Percentiles rank a stretch among this genome's conserved stretches.
These are phyloP conservation scores for Papilio aristodemus DNA, from an alignment of 1,140 invertebrate species.

Conservation along the genomic window DNA sequence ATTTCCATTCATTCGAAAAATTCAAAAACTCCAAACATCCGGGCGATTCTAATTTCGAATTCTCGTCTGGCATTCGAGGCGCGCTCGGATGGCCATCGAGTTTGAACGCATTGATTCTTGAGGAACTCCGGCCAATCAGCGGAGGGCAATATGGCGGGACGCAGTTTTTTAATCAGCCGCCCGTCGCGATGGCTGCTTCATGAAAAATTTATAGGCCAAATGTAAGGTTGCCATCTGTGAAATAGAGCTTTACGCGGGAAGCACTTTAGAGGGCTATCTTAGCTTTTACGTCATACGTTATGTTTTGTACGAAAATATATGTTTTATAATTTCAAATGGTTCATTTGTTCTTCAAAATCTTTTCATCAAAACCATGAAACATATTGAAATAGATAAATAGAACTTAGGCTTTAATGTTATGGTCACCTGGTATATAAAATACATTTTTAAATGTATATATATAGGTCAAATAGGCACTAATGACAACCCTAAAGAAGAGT, in stretches of 20 bases:
- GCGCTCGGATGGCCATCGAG: constrained; percentile 43
- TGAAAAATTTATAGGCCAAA: constrained; percentile 71
- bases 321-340: not conserved
- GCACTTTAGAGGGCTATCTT: constrained; percentile 19
- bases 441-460: not conserved
- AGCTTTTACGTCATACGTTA: constrained; percentile 8
- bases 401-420: too few species aligned
- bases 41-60: constrained; percentile 46
- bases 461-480: not conserved
- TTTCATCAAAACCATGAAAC: too few species aligned
- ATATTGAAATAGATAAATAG: too few species aligned
- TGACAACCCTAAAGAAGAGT: constrained; percentile 25
- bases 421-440: not conserved
- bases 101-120: constrained; percentile 48
- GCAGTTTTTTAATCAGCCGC: constrained; percentile 71
- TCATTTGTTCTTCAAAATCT: not conserved
- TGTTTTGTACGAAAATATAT: not conserved
- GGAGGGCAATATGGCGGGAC: constrained; percentile 56
- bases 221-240: constrained; percentile 31
- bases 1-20: constrained; percentile 27
- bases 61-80: constrained; percentile 35
- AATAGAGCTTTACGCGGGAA: constrained; percentile 18
- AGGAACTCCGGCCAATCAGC: constrained; percentile 46
- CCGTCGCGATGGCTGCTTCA: constrained; percentile 61
- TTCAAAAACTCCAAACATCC: constrained; percentile 29